phyloP scores from a whole-genome alignment of 2,888 invertebrate species.

The Dryadula phaetusa region DNA sequence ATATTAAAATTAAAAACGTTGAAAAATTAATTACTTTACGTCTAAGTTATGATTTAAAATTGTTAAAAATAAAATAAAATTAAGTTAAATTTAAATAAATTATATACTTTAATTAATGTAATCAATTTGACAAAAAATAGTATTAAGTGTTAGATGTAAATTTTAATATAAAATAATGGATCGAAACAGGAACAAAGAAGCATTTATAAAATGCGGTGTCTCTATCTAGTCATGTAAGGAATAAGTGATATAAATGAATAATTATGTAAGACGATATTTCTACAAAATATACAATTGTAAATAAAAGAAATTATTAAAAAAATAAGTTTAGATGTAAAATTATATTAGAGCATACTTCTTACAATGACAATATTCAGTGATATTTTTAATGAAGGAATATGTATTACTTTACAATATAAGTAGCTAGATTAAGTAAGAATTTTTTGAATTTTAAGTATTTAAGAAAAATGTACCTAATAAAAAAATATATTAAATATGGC shows the following conservation, averaged over 20 bases:
- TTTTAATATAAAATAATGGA: constrained; percentile 7
- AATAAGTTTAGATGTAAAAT: not conserved
- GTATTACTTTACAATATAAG: not conserved
- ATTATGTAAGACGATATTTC: not conserved
- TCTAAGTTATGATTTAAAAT: no score
- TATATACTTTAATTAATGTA: no score
- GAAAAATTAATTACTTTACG: no score
- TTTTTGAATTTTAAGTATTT: constrained; percentile 5
- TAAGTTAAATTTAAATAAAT: no score
- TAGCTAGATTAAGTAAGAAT: not conserved
- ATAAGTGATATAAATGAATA: constrained; percentile 21
- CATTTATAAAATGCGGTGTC: constrained; percentile 27
- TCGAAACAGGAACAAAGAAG: constrained; percentile 10
- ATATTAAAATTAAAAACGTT: no score
- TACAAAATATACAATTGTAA: constrained; percentile 4
- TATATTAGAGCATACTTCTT: not conserved
- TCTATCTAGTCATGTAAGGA: constrained; percentile 38
- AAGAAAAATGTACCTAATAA: constrained; percentile 3
- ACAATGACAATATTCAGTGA: constrained; percentile 21
- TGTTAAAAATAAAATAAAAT: no score
- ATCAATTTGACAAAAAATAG: not conserved
- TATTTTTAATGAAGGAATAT: constrained; percentile 1
- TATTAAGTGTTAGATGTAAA: not conserved
- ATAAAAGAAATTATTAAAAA: not conserved
- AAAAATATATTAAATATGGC: not conserved